Conservation (phyloP, 2,113 vertebrate species). For the Chloroceryle aenea region DNA sequence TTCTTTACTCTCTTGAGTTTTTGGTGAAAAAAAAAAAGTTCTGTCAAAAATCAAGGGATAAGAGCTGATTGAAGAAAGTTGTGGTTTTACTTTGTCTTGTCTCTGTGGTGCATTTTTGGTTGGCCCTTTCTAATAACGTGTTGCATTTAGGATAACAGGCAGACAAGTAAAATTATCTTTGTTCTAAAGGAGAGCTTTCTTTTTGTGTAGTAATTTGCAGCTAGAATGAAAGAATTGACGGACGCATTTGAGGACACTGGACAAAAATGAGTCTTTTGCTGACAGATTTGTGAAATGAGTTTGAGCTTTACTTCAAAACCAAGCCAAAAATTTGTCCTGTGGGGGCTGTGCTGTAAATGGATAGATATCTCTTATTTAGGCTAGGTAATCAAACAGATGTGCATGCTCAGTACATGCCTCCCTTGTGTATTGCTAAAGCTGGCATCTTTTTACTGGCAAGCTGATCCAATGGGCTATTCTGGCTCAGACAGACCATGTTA, state of each 20-base stretch:
- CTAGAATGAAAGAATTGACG: neutral
- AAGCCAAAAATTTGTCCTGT: neutral
- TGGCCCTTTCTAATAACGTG: neutral
- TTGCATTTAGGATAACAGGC: neutral
- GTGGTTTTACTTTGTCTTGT: neutral
- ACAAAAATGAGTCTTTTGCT: neutral
- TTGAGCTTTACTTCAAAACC: neutral
- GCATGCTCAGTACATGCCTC: neutral
- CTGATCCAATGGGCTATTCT: neutral
- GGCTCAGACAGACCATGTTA: neutral
- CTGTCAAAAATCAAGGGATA: neutral
- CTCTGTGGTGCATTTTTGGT: neutral
- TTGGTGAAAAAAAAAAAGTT: neutral
- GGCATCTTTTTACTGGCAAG: neutral
- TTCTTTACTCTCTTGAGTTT: neutral
- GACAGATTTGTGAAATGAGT: neutral
- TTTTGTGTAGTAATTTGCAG: neutral
- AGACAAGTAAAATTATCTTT: neutral
- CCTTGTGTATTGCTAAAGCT: neutral
- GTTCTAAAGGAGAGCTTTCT: neutral
- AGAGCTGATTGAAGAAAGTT: neutral
- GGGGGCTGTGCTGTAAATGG: neutral
- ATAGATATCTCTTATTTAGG: neutral
- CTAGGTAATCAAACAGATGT: neutral
- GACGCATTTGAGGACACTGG: neutral